Evolutionary conservation across 37 sponge, comb jelly and placozoan species (phyloP).

Genomic region (Tethya wilhelma): DNA sequence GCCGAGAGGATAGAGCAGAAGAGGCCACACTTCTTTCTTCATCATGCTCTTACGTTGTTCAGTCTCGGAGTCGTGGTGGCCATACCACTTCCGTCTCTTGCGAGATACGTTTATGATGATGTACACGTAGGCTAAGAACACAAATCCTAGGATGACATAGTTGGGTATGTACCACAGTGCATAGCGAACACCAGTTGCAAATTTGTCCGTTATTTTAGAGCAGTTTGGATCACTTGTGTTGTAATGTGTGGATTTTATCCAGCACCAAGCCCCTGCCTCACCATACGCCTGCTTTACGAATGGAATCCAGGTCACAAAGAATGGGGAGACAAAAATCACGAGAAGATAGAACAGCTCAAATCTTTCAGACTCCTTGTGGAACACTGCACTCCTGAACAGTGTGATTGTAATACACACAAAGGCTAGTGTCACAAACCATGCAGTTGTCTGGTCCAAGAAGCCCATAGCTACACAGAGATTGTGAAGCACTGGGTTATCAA

Average conservation of each 20-base stretch:
- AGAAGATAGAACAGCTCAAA: slow-evolving; percentile 40
- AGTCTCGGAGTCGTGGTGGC: slow-evolving; percentile 13
- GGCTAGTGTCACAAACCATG: slow-evolving; percentile 42
- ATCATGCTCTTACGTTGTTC: slow-evolving; percentile 14
- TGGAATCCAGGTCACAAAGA: slow-evolving; percentile 61
- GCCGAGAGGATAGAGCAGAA: slow-evolving; percentile 52
- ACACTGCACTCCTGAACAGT: slow-evolving; percentile 31
- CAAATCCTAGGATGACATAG: slow-evolving; percentile 7
- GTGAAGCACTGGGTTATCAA: neutral
- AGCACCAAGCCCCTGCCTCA: slow-evolving; percentile 76
- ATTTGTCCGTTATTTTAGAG: neutral
- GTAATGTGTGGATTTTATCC: slow-evolving; percentile 39
- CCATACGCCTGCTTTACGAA: slow-evolving; percentile 63
- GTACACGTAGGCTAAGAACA: slow-evolving; percentile 28
- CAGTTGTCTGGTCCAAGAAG: slow-evolving; percentile 46
- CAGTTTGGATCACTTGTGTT: slow-evolving; percentile 13
- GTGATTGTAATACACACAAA: slow-evolving; percentile 49
- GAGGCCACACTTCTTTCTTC: slow-evolving; percentile 41
- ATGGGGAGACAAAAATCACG: slow-evolving; percentile 44
- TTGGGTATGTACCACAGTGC: slow-evolving; percentile 56
- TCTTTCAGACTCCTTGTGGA: neutral
- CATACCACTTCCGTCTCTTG: slow-evolving; percentile 22
- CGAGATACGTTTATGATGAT: neutral
- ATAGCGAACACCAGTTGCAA: slow-evolving; percentile 24
- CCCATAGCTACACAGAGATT: slow-evolving; percentile 23